Conservation (phyloP, 1,140 invertebrate genomes). For the Coboldia fuscipes region DNA sequence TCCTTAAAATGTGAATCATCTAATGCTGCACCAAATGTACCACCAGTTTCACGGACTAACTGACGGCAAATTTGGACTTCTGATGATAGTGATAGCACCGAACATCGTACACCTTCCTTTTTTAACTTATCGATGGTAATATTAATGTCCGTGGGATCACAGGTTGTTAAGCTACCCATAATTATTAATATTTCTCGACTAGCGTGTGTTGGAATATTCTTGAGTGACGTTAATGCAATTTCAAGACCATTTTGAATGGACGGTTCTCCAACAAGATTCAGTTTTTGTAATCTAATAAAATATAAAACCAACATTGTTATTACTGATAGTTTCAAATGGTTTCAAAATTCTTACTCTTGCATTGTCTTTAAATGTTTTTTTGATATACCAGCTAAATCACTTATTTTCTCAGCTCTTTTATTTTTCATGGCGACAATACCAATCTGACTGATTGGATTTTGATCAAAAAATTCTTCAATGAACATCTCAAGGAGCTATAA, state of each 20-base stretch:
- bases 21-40: slow-evolving; percentile 29
- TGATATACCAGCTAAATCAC: slow-evolving; percentile 70
- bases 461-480: slow-evolving; percentile 92
- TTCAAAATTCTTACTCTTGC: slow-evolving; percentile 18
- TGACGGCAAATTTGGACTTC: slow-evolving; percentile 79
- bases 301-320: slow-evolving; percentile 1
- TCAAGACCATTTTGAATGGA: slow-evolving; percentile 90
- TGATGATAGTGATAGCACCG: slow-evolving; percentile 85
- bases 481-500: slow-evolving; percentile 76
- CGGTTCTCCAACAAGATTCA: slow-evolving; percentile 58
- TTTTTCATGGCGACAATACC: slow-evolving; percentile 82
- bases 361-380: slow-evolving; percentile 55
- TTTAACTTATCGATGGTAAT: slow-evolving; percentile 57
- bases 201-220: slow-evolving; percentile 77
- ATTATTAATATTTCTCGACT: slow-evolving; percentile 82
- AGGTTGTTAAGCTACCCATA: slow-evolving; percentile 84
- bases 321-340: background rate
- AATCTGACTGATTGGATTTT: slow-evolving; percentile 95
- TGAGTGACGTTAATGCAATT: slow-evolving; percentile 63
- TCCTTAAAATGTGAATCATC: slow-evolving; percentile 83
- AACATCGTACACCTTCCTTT: slow-evolving; percentile 61
- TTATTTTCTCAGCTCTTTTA: slow-evolving; percentile 82
- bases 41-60: slow-evolving; percentile 53
- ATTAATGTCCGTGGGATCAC: slow-evolving; percentile 86
- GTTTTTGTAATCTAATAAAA: slow-evolving; percentile 27